Base-by-base conservation (phyloP, 2,888 invertebrate species). In the Augochlorella aurata region DNA sequence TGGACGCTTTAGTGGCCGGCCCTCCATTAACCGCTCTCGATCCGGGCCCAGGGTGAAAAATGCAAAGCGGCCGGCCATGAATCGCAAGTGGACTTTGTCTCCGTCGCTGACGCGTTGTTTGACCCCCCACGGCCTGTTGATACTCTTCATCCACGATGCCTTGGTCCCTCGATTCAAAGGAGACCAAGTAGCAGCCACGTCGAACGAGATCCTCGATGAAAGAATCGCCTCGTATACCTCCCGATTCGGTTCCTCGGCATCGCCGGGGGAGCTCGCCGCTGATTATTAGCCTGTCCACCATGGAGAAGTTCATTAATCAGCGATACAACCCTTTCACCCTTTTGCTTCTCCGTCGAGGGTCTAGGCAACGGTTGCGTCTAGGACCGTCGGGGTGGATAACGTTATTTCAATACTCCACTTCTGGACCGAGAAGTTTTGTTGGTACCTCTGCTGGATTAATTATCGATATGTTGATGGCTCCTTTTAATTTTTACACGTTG, bases 21-120 rank as follows among this genome's bases (percentile, higher is more conserved):
- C 21, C 74, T 77, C 68, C 66, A 81, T 83, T 81, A 74, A 83
- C 61, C 74, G 81, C 67, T 82, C 44, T 18, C 72, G 71, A 66
- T 49, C 65, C 67, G 12, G 68, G 12, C 29, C 38, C 47, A 24
- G 67, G 76, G 61, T 82, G 81, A 74, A 81, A 81, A 83, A 74
- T 77, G 81, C 74, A 65, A 77, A 77, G 61, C 83, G 63, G 16
- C 74, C 72, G 24, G 47, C 21, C 45, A 18, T 71, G 74, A 61
- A 74, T 63, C 45, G 74, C 18, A 71, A 47, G 24, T 50, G 18
- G 67, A 79, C 74, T 71, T 79, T 81, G 81, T 74, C 45, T 52
- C 50, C 7, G n/a, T 21, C 12, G 71, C 52, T 9, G 66, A 63
- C 61, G 68, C 65, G 63, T 71, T 75, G 66, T 67, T 50, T 65